Evolutionary conservation across 2,888 invertebrate species (phyloP), one percentile per base, ranked within the genome.

Genomic region (Tipula confusa): DNA sequence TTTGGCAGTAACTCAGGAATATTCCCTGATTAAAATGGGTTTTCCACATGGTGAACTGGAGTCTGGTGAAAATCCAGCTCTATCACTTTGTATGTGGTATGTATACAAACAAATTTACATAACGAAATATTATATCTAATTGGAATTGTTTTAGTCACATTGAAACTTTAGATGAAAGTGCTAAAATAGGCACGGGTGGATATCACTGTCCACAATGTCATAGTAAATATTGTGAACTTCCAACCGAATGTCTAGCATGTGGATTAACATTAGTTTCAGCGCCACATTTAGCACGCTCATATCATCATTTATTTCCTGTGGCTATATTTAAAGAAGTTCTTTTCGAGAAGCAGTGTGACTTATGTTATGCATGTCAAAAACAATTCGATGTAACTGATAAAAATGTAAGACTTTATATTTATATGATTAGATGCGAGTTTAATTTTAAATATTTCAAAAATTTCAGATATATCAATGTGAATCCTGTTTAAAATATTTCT

Each of bases 211-310:
- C 97, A n/a, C 98, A 99, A 89, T 99, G 99, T 89, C 94, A 95
- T 86, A 96, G 97, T 90, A 98, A 98, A 91, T 99, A 99, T 90
- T 99, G 99, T 90, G 97, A 98, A 89, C 91, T 99, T 87, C 99
- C 99, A 0, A 97, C 97, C 2, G 98, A 99, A 90, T 99, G 99
- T 88, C 93, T 96, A 87, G 95, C 97, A 9, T 99, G 99, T 89
- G 97, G 97, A 0, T 92, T 99, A 84, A 98, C 98, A 4, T 91
- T 99, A 82, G 98, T 98, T 13, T 98, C 99, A 0, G 99, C 99
- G 0, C 98, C 99, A 28, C 99, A 99, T 91, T 92, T 99, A 83
- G 98, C 99, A 2, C 93, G 99, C 85, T 98, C 98, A 0, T 98
- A 98, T 89, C 98, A 99, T 88, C 99, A 99, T 90, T 91, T 99